Conservation (phyloP, 2,888 invertebrate species). For the Erannis defoliaria region DNA sequence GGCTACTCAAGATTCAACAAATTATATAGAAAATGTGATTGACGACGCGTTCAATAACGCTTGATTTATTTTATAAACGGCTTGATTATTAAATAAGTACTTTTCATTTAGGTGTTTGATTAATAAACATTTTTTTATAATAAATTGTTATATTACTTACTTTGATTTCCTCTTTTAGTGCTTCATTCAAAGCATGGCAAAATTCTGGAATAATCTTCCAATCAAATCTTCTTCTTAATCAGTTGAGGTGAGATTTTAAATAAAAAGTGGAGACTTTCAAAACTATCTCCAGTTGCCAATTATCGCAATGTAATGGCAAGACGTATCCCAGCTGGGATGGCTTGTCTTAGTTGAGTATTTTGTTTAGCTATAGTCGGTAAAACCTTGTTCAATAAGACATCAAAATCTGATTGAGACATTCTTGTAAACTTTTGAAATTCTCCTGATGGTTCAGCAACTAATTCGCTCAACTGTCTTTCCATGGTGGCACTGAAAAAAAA, state of each 20-base stretch:
- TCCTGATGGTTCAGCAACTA: slow-evolving; percentile 9
- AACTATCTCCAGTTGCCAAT: background rate
- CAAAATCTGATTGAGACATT: slow-evolving; percentile 5
- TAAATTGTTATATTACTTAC: slow-evolving; percentile 2
- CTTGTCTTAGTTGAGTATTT: background rate
- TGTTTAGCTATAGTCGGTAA: background rate
- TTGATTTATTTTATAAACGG: too few relatives aligned
- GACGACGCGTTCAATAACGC: too few relatives aligned
- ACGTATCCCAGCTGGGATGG: background rate
- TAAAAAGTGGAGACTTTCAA: background rate
- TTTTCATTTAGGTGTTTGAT: too few relatives aligned
- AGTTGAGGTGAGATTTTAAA: background rate
- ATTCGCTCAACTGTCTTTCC: slow-evolving; percentile 8
- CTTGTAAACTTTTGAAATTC: slow-evolving; percentile 16
- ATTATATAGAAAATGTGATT: too few relatives aligned
- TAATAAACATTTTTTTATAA: too few relatives aligned
- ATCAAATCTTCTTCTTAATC: too few relatives aligned
- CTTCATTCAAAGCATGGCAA: background rate
- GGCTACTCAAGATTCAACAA: too few relatives aligned
- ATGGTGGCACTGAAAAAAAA: slow-evolving; percentile 1
- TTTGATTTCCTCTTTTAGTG: background rate
- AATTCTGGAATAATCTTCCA: background rate
- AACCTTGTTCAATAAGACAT: background rate
- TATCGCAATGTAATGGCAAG: background rate
- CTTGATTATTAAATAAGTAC: too few relatives aligned